Percentiles rank a stretch among this genome's conserved stretches.
phyloP scores from a whole-genome alignment of 2,797 vertebrate species.

The Smutsia temminckii region DNA sequence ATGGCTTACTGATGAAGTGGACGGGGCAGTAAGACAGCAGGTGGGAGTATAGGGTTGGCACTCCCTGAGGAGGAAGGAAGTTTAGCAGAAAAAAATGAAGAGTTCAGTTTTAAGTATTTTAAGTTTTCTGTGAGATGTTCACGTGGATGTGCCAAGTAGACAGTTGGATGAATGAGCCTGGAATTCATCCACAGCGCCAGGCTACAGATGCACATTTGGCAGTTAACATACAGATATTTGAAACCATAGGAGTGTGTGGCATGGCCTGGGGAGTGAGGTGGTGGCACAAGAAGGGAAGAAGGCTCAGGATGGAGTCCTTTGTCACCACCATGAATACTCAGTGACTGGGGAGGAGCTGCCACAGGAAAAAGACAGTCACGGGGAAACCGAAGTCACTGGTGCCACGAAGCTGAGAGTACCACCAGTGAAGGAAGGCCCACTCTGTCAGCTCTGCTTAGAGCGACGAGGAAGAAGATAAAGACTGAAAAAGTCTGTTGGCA shows the following conservation, averaged over 20 bases:
- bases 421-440: too few relatives aligned
- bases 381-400: background rate
- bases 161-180: background rate
- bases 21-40: background rate
- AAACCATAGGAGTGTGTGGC: background rate
- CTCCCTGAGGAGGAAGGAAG: background rate
- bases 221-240: background rate
- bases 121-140: background rate
- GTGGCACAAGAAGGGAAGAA: background rate
- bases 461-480: background rate
- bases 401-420: background rate
- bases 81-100: background rate
- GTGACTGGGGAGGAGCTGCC: background rate
- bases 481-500: background rate
- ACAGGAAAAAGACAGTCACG: background rate
- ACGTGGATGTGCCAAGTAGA: background rate
- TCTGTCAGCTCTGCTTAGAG: background rate
- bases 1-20: background rate
- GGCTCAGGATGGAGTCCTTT: background rate
- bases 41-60: background rate
- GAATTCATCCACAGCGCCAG: background rate
- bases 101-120: background rate
- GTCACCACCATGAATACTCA: background rate
- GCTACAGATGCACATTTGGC: background rate
- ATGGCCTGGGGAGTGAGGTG: background rate